Percentiles rank a stretch among this genome's conserved stretches.
Evolutionary conservation across 2,113 vertebrate species (phyloP).

Genomic region (Gnathochromis pfefferi): DNA sequence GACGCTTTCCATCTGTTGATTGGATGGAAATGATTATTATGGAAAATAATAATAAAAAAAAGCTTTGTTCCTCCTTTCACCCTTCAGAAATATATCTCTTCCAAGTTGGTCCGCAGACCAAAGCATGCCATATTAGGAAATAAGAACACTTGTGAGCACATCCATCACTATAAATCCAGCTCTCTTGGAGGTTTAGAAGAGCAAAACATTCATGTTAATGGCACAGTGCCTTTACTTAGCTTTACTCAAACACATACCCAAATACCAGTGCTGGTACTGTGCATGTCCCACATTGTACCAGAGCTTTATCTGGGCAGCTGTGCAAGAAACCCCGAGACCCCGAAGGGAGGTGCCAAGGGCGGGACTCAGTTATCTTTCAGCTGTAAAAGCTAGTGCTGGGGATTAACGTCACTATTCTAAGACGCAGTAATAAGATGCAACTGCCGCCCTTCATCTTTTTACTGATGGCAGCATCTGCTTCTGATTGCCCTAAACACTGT

Average conservation of each 20-base stretch:
- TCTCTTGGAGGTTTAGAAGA: background rate
- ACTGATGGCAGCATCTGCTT: constrained; percentile 17
- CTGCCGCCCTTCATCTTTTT: constrained; percentile 17
- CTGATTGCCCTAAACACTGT: background rate
- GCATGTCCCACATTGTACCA: constrained; percentile 2
- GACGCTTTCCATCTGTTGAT: background rate
- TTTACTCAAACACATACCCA: background rate
- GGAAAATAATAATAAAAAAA: background rate
- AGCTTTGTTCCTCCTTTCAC: background rate
- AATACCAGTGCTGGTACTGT: background rate
- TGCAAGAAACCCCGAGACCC: constrained; percentile 4
- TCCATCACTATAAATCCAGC: background rate
- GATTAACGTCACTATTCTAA: constrained; percentile 44
- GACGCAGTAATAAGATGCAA: constrained; percentile 21
- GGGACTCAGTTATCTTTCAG: constrained; percentile 16
- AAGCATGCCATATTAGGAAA: background rate
- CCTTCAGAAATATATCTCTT: background rate
- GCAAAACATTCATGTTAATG: background rate
- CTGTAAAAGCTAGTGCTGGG: background rate
- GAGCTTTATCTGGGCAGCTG: constrained; percentile 30
- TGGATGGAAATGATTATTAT: background rate
- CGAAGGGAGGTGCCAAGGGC: background rate
- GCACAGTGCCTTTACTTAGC: background rate
- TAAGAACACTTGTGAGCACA: background rate
- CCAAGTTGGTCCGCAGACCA: background rate